phyloP scores from a whole-genome alignment of 2,797 vertebrate species.

The Falco peregrinus region DNA sequence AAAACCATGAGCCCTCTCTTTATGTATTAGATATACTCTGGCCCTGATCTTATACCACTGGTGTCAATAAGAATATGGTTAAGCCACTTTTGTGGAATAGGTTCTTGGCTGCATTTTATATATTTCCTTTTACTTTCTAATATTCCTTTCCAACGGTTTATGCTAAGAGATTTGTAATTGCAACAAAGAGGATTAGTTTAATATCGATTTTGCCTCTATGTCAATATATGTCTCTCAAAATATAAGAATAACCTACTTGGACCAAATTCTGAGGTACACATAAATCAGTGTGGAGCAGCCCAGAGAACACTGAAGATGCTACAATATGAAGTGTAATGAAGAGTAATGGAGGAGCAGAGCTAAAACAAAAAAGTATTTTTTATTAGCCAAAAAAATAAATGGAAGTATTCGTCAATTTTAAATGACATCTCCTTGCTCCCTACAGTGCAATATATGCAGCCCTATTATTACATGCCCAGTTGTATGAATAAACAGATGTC shows the following conservation, averaged over 20 bases:
- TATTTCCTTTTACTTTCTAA: neutral
- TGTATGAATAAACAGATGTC: neutral
- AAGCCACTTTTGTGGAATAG: neutral
- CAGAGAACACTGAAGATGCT: fast-evolving
- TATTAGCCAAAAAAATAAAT: too few relatives aligned
- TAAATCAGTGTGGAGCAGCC: neutral
- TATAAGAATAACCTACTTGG: neutral
- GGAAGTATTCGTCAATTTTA: neutral
- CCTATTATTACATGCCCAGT: neutral
- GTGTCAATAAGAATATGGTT: neutral
- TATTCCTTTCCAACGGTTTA: neutral
- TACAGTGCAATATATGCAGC: neutral
- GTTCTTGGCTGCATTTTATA: neutral
- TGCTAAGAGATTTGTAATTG: neutral
- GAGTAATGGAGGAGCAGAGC: neutral
- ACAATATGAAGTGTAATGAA: neutral
- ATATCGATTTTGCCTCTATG: neutral
- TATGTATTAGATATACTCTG: neutral
- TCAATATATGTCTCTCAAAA: neutral
- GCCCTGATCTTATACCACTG: neutral
- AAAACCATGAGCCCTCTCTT: neutral
- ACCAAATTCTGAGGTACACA: neutral
- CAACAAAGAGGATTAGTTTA: neutral
- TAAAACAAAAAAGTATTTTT: too few relatives aligned
- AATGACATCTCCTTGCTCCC: neutral